phyloP scores from a whole-genome alignment of 2,797 vertebrate genomes.

The Microchirus variegatus region DNA sequence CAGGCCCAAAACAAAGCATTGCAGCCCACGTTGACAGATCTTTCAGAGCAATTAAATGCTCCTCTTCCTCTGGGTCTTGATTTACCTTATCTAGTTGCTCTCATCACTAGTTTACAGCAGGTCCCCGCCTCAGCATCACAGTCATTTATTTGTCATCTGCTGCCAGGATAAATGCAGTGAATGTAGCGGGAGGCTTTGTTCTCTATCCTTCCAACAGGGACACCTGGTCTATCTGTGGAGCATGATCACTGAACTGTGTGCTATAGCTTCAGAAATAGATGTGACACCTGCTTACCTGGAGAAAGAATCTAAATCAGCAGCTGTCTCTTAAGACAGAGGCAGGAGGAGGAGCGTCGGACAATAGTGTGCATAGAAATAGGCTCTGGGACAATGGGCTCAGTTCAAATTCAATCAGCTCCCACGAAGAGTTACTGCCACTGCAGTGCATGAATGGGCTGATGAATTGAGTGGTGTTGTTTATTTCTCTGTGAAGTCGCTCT shows the following conservation, averaged over 20 bases:
- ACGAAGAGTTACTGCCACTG: constrained; percentile 64
- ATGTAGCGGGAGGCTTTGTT: constrained; percentile 64
- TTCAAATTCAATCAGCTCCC: constrained; percentile 71
- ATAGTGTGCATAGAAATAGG: constrained; percentile 59
- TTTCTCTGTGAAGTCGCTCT: constrained; percentile 63
- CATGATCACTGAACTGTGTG: constrained; percentile 54
- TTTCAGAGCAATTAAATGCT: constrained; percentile 78
- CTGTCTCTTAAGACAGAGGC: constrained; percentile 49
- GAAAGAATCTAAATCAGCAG: constrained; percentile 63
- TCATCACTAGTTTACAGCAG: constrained; percentile 65
- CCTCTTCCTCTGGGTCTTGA: constrained; percentile 71
- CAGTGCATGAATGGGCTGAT: constrained; percentile 64
- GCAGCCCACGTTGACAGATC: constrained; percentile 67
- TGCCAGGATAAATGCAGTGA: constrained; percentile 71
- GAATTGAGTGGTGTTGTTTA: constrained; percentile 63
- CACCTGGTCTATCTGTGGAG: constrained; percentile 71
- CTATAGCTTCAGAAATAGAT: constrained; percentile 62
- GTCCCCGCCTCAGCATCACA: constrained; percentile 52
- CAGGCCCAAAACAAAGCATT: constrained; percentile 66
- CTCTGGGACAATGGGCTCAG: constrained; percentile 57
- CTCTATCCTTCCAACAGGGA: constrained; percentile 67
- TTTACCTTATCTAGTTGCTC: constrained; percentile 73
- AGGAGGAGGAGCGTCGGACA: constrained; percentile 48
- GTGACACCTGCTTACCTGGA: constrained; percentile 77
- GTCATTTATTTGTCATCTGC: constrained; percentile 77